A percentile compares a stretch with the other conserved stretches of the same genome.
phyloP scores from a whole-genome alignment of 2,888 invertebrate species.

The Helicoverpa assulta region DNA sequence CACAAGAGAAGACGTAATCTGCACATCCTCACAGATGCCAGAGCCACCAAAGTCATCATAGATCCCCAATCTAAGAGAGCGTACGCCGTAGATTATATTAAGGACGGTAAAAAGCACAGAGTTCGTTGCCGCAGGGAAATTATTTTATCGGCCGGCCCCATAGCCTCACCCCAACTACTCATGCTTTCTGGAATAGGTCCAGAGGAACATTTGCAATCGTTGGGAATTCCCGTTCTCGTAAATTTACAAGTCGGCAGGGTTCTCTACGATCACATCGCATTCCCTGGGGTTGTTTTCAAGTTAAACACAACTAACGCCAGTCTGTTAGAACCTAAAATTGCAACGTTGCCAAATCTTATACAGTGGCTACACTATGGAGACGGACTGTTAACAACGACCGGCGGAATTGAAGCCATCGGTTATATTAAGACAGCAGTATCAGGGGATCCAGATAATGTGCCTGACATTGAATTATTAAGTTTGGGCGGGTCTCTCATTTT shows the following conservation, averaged over 20 bases:
- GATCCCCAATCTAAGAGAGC: slow-evolving; percentile 91
- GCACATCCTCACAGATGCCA: slow-evolving; percentile 83
- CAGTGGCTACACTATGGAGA: slow-evolving; percentile 87
- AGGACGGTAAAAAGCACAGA: slow-evolving; percentile 85
- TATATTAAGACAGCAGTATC: slow-evolving; percentile 91
- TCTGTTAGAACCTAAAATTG: slow-evolving; percentile 82
- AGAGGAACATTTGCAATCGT: slow-evolving; percentile 87
- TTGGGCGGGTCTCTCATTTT: slow-evolving; percentile 91
- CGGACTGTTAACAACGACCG: slow-evolving; percentile 91
- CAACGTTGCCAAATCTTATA: slow-evolving; percentile 81
- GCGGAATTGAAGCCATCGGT: slow-evolving; percentile 92
- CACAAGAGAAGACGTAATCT: slow-evolving; percentile 92
- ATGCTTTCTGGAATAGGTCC: slow-evolving; percentile 95
- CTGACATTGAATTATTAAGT: slow-evolving; percentile 92
- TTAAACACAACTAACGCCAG: slow-evolving; percentile 84
- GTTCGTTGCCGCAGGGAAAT: slow-evolving; percentile 94
- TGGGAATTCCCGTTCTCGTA: slow-evolving; percentile 91
- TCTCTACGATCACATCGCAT: slow-evolving; percentile 91
- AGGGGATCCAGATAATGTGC: slow-evolving; percentile 88
- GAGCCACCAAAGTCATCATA: slow-evolving; percentile 82
- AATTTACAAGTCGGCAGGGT: slow-evolving; percentile 92
- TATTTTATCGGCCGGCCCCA: slow-evolving; percentile 95
- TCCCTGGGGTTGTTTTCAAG: slow-evolving; percentile 87
- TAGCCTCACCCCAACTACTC: slow-evolving; percentile 97
- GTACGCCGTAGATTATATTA: slow-evolving; percentile 92